Evolutionary conservation across 2,888 invertebrate species (phyloP).

Genomic region (Allolobophora icterica): DNA sequence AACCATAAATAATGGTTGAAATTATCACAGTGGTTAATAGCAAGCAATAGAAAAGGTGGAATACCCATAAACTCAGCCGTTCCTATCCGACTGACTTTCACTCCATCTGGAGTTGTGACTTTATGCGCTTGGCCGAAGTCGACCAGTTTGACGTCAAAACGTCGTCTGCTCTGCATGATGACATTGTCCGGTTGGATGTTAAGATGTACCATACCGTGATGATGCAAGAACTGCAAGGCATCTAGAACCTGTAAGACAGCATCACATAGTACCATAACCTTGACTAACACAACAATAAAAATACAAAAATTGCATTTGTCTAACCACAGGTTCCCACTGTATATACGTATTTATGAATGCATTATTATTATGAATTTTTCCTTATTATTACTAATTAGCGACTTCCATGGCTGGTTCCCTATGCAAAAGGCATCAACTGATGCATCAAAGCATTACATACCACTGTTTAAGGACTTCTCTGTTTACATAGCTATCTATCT

Average conservation of each 20-base stretch:
- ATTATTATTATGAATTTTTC: no score
- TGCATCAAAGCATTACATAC: background rate
- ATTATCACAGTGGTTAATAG: background rate
- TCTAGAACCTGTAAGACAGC: constrained; percentile 67
- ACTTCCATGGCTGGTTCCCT: no score
- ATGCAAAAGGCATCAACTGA: no score
- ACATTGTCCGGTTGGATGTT: constrained; percentile 86
- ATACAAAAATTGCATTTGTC: no score
- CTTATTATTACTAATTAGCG: no score
- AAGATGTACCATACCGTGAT: constrained; percentile 74
- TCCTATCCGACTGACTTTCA: constrained; percentile 51
- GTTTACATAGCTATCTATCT: background rate
- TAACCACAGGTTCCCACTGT: background rate
- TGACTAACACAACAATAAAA: no score
- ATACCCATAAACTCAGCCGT: constrained; percentile 61
- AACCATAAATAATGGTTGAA: background rate
- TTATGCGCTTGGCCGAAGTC: constrained; percentile 85
- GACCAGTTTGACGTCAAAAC: constrained; percentile 78
- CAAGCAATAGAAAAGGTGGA: background rate
- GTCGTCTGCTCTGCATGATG: constrained; percentile 78
- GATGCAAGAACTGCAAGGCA: constrained; percentile 91
- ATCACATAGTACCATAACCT: background rate
- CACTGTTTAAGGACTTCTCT: background rate
- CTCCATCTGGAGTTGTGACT: constrained; percentile 53
- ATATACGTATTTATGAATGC: background rate